Percentiles rank a stretch among this genome's conserved stretches.
Conservation (phyloP, 2,113 vertebrate species). For the Leptodactylus fuscus region DNA sequence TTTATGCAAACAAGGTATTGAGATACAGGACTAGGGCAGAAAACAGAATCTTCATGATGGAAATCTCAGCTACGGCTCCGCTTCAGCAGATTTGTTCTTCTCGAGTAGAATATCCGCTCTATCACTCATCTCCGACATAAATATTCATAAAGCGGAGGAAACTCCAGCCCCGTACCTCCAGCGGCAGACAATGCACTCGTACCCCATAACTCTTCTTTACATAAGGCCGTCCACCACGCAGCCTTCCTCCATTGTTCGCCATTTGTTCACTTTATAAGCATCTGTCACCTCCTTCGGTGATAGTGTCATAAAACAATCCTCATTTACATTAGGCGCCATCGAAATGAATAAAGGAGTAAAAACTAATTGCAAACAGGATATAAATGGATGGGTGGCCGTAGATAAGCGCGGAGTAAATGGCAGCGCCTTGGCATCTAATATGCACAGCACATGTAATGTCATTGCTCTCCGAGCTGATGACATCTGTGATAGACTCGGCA, state of each 20-base stretch:
- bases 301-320: constrained; percentile 27
- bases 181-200: neutral
- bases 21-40: too few species aligned
- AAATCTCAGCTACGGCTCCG: too few species aligned
- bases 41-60: too few species aligned
- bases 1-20: too few species aligned
- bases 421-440: neutral
- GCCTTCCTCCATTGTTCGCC: neutral
- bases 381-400: neutral
- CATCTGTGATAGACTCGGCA: constrained; percentile 26
- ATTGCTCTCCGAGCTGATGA: constrained; percentile 1
- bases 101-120: neutral
- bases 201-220: neutral
- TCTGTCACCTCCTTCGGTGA: constrained; percentile 2
- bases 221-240: too few species aligned
- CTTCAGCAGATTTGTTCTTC: neutral
- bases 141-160: neutral
- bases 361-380: constrained; percentile 13
- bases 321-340: constrained; percentile 36
- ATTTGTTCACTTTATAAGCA: constrained; percentile 17
- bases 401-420: neutral
- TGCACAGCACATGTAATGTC: constrained; percentile 23
- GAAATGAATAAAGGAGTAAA: constrained; percentile 21
- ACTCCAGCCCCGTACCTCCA: neutral
- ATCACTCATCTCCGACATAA: neutral